Percentiles rank a stretch among this genome's conserved stretches.
Evolutionary conservation across 2,797 vertebrate species (phyloP).

Genomic region (Tiaroga cobitis): DNA sequence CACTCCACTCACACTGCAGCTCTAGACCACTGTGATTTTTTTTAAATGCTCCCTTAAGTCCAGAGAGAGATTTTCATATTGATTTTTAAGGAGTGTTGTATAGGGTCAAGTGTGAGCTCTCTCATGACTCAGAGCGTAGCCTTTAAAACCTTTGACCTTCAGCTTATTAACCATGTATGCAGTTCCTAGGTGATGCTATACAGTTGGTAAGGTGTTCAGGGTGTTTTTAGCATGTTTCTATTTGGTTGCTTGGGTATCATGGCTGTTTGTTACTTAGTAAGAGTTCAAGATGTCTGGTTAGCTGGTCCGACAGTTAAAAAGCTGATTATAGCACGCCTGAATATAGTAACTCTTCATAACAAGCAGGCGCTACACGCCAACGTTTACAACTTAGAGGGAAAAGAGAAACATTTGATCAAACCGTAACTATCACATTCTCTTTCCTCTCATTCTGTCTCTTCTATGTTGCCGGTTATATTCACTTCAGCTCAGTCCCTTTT

Average conservation of each 20-base stretch:
- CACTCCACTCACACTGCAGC: constrained; percentile 36
- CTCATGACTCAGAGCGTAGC: neutral
- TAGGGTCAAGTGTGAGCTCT: constrained; percentile 18
- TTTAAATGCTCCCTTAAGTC: neutral
- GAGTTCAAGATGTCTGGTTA: neutral
- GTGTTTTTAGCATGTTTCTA: constrained; percentile 4
- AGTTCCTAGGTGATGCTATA: neutral
- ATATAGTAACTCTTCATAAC: neutral
- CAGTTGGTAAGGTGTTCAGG: neutral
- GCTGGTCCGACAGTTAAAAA: neutral
- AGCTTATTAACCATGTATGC: neutral
- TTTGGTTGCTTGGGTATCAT: neutral
- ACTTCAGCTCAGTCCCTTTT: neutral
- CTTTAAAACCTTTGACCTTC: constrained; percentile 21
- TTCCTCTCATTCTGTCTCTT: neutral
- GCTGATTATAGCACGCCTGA: neutral
- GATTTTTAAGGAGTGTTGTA: constrained; percentile 10
- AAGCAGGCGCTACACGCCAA: neutral
- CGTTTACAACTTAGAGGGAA: neutral
- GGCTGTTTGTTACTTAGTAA: neutral
- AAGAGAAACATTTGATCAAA: no score
- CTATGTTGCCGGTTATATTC: neutral
- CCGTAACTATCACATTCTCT: neutral
- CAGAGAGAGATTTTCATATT: neutral
- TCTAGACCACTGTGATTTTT: neutral